phyloP scores from a whole-genome alignment of 2,113 vertebrate genomes.

The Phyllopteryx taeniolatus region DNA sequence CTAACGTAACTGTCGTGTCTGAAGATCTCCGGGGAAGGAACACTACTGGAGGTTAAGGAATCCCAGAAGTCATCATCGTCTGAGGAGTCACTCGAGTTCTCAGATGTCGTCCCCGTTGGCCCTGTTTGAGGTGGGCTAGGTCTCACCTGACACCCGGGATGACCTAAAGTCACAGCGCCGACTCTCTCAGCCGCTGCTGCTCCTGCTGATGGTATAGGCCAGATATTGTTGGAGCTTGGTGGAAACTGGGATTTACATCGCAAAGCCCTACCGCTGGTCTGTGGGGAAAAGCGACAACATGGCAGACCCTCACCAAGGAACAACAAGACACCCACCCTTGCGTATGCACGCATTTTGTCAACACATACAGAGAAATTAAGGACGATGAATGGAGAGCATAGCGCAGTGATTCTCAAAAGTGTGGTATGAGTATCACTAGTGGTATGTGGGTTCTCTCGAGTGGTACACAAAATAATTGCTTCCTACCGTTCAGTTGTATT shows the following conservation, averaged over 20 bases:
- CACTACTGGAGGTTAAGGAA: slow-evolving; percentile 33
- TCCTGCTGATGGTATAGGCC: neutral
- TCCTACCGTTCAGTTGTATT: no score
- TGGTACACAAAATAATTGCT: no score
- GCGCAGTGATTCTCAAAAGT: no score
- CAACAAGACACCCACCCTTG: neutral
- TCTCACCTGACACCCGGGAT: neutral
- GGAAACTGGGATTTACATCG: neutral
- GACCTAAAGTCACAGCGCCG: neutral
- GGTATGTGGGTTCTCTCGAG: no score
- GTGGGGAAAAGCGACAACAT: neutral
- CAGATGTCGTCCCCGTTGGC: neutral
- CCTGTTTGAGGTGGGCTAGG: neutral
- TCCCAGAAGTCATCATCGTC: slow-evolving; percentile 1
- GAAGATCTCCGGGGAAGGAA: slow-evolving; percentile 82
- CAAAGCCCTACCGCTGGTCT: slow-evolving; percentile 4
- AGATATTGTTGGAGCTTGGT: neutral
- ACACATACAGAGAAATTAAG: no score
- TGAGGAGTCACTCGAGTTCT: neutral
- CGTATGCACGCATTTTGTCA: no score
- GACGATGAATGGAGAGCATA: no score
- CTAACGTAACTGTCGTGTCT: slow-evolving; percentile 67
- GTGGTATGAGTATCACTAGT: no score
- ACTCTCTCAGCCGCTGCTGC: neutral
- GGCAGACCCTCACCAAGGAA: neutral